A percentile compares a stretch with the other conserved stretches of the same genome.
Evolutionary conservation across 1,140 invertebrate species (phyloP).

Genomic region (Eupeodes corollae): DNA sequence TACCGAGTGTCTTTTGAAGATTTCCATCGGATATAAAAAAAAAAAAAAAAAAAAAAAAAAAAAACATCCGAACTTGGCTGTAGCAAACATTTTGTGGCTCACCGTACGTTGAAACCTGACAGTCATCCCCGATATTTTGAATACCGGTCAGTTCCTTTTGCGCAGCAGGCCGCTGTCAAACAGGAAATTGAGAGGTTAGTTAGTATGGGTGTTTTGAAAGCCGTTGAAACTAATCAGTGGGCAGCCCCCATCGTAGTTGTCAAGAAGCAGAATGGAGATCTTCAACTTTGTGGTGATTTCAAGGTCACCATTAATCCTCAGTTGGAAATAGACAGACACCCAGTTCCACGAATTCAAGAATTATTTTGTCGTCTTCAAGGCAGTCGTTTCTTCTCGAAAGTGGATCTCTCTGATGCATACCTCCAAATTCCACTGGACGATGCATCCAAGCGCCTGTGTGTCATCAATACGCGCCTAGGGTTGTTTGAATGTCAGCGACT

Average conservation of each 20-base stretch:
- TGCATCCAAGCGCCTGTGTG: constrained; percentile 9
- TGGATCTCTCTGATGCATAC: constrained; percentile 16
- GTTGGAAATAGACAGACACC: constrained; percentile 28
- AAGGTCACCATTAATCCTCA: constrained; percentile 25
- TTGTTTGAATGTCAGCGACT: constrained; percentile 13
- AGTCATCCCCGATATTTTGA: no score
- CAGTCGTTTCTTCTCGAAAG: neutral
- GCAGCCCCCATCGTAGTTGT: constrained; percentile 39
- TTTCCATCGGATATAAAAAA: no score
- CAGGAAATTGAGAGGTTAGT: constrained; percentile 25
- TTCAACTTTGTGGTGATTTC: constrained; percentile 39
- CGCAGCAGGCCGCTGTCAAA: constrained; percentile 30
- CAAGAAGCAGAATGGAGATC: constrained; percentile 32
- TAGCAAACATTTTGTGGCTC: no score
- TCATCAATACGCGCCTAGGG: constrained; percentile 11
- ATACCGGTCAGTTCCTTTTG: constrained; percentile 24
- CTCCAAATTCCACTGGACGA: constrained; percentile 21
- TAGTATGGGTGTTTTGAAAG: constrained; percentile 14
- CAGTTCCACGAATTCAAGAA: constrained; percentile 37
- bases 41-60: no score
- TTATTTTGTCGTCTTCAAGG: neutral
- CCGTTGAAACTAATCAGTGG: constrained; percentile 23
- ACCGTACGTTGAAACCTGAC: no score
- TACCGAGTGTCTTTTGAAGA: no score
- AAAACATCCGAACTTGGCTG: no score